Evolutionary conservation across 37 sponge, comb jelly and placozoan species (phyloP).

Genomic region (Dysidea cf. avara): DNA sequence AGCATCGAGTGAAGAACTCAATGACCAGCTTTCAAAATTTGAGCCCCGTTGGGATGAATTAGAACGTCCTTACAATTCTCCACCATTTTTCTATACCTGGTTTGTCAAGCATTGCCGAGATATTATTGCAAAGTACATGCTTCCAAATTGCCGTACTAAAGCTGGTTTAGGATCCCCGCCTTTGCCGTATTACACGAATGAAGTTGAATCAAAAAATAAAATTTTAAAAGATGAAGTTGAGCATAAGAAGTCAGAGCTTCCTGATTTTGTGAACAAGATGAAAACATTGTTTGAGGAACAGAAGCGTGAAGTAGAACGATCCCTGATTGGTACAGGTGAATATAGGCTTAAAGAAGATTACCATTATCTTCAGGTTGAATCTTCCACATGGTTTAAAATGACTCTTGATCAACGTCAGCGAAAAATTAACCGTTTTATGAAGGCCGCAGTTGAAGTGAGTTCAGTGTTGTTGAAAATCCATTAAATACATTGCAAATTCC

Average conservation of each 20-base stretch:
- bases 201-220: slow-evolving; percentile 32
- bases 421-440: slow-evolving; percentile 13
- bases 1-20: slow-evolving; percentile 3
- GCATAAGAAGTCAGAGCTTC: background rate
- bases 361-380: background rate
- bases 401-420: slow-evolving; percentile 11
- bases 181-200: slow-evolving; percentile 37
- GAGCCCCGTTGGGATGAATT: slow-evolving; percentile 21
- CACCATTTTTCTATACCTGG: slow-evolving; percentile 29
- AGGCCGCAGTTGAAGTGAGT: no score
- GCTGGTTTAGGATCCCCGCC: slow-evolving; percentile 37
- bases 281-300: background rate
- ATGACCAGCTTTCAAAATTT: background rate
- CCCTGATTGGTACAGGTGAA: background rate
- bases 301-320: background rate
- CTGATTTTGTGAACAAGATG: slow-evolving; percentile 37
- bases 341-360: background rate
- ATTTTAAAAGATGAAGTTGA: slow-evolving; percentile 18
- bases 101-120: slow-evolving; percentile 4
- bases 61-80: slow-evolving; percentile 2
- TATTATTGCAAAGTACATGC: slow-evolving; percentile 1
- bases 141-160: background rate
- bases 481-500: no score
- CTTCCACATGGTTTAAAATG: slow-evolving; percentile 16
- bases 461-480: no score